Percentiles rank a stretch among this genome's conserved stretches.
Evolutionary conservation across 2,888 invertebrate genomes (phyloP).

Genomic region (Cephonodes hylas): DNA sequence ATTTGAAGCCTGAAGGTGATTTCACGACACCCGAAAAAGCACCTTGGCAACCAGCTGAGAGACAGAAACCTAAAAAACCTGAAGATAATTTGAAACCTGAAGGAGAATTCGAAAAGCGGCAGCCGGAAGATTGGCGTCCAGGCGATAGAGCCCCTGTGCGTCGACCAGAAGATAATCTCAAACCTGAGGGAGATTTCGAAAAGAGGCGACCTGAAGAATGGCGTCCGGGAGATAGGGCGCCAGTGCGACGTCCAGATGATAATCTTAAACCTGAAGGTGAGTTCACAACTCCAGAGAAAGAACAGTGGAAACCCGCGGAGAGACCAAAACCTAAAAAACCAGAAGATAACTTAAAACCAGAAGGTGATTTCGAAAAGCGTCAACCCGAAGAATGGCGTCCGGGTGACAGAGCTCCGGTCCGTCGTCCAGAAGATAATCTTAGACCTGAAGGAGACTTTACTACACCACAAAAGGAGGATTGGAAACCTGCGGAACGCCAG

Average conservation of each 20-base stretch:
- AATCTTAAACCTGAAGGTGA: conserved; percentile 69
- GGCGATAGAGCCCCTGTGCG: conserved; percentile 39
- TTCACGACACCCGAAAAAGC: conserved; percentile 58
- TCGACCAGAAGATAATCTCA: conserved; percentile 66
- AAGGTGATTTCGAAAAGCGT: conserved; percentile 69
- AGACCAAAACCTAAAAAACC: conserved; percentile 79
- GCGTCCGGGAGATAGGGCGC: conserved; percentile 62
- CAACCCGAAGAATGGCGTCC: conserved; percentile 48
- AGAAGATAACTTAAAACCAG: conserved; percentile 55
- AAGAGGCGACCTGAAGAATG: conserved; percentile 52
- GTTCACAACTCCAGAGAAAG: conserved; percentile 63
- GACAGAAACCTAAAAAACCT: conserved; percentile 61
- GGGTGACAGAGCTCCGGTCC: conserved; percentile 57
- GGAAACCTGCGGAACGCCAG: conserved; percentile 58
- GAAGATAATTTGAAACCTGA: conserved; percentile 80
- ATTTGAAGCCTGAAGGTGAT: conserved; percentile 81
- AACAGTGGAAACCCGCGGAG: conserved; percentile 79
- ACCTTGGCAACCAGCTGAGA: conserved; percentile 62
- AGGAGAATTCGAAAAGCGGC: conserved; percentile 72
- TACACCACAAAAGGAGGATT: conserved; percentile 41
- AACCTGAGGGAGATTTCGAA: conserved; percentile 78
- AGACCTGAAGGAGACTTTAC: conserved; percentile 76
- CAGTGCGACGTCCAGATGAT: conserved; percentile 57
- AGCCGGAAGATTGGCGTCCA: conserved; percentile 45
- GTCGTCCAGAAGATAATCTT: conserved; percentile 78